These are phyloP conservation scores for Cebidichthys violaceus DNA, from an alignment of 2,113 vertebrate genomes.

Conservation along the genomic window DNA sequence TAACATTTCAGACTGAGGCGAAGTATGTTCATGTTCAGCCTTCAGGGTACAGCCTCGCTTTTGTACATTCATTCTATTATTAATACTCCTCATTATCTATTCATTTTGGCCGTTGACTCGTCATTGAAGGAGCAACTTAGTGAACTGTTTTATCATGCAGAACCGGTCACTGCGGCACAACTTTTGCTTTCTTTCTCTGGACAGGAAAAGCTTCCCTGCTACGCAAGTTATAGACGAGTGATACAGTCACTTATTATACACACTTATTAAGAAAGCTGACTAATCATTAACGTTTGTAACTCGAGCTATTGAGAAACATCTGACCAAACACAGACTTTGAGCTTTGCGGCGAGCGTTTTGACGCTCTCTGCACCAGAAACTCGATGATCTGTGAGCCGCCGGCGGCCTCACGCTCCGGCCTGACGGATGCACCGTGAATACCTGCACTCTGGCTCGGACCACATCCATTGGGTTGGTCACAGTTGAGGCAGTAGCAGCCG, in stretches of 20 bases:
- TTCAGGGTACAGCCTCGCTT: background rate
- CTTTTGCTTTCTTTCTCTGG: background rate
- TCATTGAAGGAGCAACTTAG: too few relatives aligned
- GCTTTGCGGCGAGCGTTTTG: background rate
- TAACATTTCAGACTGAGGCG: too few relatives aligned
- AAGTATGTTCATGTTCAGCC: background rate
- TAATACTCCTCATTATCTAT: background rate
- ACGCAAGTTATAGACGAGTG: background rate
- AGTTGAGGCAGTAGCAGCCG: conserved; percentile 94
- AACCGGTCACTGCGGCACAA: background rate
- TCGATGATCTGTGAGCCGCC: background rate
- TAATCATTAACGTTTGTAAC: conserved; percentile 2
- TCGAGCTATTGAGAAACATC: background rate
- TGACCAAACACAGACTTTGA: background rate
- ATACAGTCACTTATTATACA: background rate
- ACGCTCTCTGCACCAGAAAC: background rate
- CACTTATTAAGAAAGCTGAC: background rate
- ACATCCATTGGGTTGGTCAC: conserved; percentile 99
- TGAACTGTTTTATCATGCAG: background rate
- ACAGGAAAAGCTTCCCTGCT: background rate
- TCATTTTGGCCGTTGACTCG: background rate
- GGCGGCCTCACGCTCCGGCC: background rate
- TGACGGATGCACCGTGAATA: conserved; percentile 51
- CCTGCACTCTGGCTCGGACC: conserved; percentile 95
- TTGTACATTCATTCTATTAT: background rate